Base-by-base conservation (phyloP, 2,888 invertebrate species). In the Apamea sordens region DNA sequence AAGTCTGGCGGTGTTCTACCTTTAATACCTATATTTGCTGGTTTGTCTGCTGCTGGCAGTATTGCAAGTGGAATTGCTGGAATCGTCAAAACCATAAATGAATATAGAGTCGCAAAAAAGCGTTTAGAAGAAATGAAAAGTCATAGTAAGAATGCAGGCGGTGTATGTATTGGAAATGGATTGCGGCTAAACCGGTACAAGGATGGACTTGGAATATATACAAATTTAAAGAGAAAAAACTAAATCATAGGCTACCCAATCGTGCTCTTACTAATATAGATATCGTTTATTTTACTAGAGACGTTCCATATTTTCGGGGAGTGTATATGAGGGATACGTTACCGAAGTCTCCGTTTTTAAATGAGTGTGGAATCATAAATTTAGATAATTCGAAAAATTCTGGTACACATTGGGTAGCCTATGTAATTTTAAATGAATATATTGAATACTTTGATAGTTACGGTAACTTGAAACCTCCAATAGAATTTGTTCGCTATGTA, bases 21-120 rank as follows among this genome's bases (percentile, higher is more conserved):
- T 68, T 68, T 68, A 28, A 68, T 68, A 18, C 67, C n/a, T 10
- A 68, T 68, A n/a, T 44, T 68, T 28, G 67, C 67, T 41, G 67
- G 67, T 18, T 68, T 68, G 18, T 68, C 67, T 1, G 67, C 67
- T 10, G 67, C 28, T 47, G 67, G 67, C 15, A 44, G 44, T n/a
- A 41, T 67, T 24, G 65, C 65, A 67, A 41, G 65, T 7, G 67
- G 67, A 44, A 44, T 44, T 44, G 47, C 68, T 47, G 68, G 68
- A 21, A 68, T 68, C 21, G 47, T 47, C 24, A 68, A 68, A 68
- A 68, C 47, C 18, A 68, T 69, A 3, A 50, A 69, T 6, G 68
- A 50, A 50, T 69, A 50, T 50, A 32, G 11, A 11, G 21, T 50
- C 11, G 68, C 68, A 68, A 68, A 68, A 68, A 68, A 68, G 28